Base-by-base conservation (phyloP, 2,797 vertebrate genomes). In the Siniperca scherzeri region DNA sequence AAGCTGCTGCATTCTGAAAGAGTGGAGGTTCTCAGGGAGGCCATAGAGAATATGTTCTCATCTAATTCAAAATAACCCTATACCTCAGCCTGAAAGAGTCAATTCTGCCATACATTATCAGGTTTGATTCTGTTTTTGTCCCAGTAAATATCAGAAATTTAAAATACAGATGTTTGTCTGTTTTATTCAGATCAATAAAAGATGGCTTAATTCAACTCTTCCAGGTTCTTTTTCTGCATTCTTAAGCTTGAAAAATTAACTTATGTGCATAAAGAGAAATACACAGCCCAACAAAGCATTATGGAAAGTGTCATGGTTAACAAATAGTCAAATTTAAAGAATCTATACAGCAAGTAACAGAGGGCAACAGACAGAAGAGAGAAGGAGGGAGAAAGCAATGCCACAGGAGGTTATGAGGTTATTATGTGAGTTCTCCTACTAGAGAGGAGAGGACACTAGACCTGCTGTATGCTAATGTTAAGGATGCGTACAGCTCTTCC, bases 371-470 rank as follows among this genome's bases (percentile, higher is more conserved):
- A 36, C 9, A 48, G 27, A 42, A 42, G 30, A 48, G 13, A 30
- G 2, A 53, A 36, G 14, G 33, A 67, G 9, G 25, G 5, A 10
- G 36, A 36, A 22, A 3, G 72, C 48, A 74, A 38, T 7, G 46
- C 3, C 7, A 53, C 48, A 33, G 40, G 55, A 74, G 79, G 60
- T 74, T 38, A 59, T 22, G 19, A 65, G 62, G 55, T 70, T 66
- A 77, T 30, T 30, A 30, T 30, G 30, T 30, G 30, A 30, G 30
- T 30, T 30, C 30, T 30, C 2, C 30, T 30, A 3, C 3, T 30
- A 30, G 30, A 30, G 30, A 30, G 30, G 30, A 30, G 30, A 30
- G 30, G 30, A 30, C 30, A 30, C 30, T 3, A 30, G 30, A 30
- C 30, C 30, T 30, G 30, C 30, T 30, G 30, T 30, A 30, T 30